Conservation (phyloP, 92 coral and sea anemone genomes). For the Plumapathes pennacea region DNA sequence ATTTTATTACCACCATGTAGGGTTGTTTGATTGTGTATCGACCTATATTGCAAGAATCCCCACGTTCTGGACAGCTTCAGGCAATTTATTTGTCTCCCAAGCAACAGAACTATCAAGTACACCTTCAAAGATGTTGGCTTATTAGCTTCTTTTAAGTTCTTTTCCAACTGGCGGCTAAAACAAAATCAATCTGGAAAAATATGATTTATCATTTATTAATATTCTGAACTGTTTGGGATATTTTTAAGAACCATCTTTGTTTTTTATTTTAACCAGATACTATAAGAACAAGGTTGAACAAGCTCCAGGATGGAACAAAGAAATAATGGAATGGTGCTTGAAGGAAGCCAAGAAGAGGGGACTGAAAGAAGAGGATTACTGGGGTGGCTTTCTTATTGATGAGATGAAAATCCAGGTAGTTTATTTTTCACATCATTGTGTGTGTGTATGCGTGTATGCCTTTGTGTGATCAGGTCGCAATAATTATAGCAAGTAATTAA, state of each 20-base stretch:
- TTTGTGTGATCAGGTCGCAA: no score
- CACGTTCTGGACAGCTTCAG: slow-evolving; percentile 33
- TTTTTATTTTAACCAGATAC: no score
- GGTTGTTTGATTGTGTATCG: slow-evolving; percentile 24
- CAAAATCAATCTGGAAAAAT: no score
- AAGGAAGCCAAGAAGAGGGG: slow-evolving; percentile 44
- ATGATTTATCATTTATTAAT: no score
- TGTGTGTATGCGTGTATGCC: no score
- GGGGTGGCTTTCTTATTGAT: slow-evolving; percentile 58
- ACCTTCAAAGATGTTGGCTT: no score
- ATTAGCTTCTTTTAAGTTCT: no score
- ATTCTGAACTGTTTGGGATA: no score
- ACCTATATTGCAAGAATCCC: slow-evolving; percentile 26
- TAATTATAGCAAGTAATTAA: no score
- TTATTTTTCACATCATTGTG: no score
- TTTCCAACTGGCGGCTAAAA: no score
- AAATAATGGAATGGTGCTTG: slow-evolving; percentile 47
- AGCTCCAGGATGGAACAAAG: slow-evolving; percentile 49
- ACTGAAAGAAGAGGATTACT: slow-evolving; percentile 37
- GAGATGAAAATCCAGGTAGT: slow-evolving; percentile 69
- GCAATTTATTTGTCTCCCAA: slow-evolving; percentile 26
- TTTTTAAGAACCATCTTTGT: no score
- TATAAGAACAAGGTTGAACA: slow-evolving; percentile 47
- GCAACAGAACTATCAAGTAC: slow-evolving; percentile 38
- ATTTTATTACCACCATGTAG: slow-evolving; percentile 8